Percentiles rank a stretch among this genome's conserved stretches.
phyloP scores from a whole-genome alignment of 2,888 invertebrate species.

The Thereva nobilitata region DNA sequence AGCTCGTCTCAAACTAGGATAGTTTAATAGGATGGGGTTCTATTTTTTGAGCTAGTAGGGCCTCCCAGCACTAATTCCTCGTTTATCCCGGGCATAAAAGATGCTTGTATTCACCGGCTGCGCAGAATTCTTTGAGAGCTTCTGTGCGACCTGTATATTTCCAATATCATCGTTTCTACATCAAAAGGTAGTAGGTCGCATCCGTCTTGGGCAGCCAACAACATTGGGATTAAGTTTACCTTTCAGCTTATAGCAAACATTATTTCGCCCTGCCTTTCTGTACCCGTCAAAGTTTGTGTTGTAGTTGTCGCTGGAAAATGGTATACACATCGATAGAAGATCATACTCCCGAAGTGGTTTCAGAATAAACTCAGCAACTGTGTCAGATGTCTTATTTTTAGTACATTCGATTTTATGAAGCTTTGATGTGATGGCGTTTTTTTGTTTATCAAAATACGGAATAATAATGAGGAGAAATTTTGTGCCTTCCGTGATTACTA shows the following conservation, averaged over 20 bases:
- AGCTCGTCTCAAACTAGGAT: too few species aligned
- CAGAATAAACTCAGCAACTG: not conserved
- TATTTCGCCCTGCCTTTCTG: slow-evolving; percentile 17
- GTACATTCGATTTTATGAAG: not conserved
- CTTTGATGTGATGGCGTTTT: not conserved
- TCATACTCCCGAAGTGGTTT: not conserved
- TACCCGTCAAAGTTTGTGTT: slow-evolving; percentile 38
- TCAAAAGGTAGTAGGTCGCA: slow-evolving; percentile 36
- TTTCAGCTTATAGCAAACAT: slow-evolving; percentile 34
- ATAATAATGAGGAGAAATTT: slow-evolving; percentile 8
- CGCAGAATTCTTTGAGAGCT: slow-evolving; percentile 22
- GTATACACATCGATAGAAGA: not conserved
- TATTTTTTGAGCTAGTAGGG: too few species aligned
- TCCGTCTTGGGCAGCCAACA: slow-evolving; percentile 38
- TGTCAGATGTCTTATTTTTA: slow-evolving; percentile 8
- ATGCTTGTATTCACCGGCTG: slow-evolving; percentile 29
- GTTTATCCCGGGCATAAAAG: too few species aligned
- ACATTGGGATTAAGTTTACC: slow-evolving; percentile 1
- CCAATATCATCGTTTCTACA: slow-evolving; percentile 24
- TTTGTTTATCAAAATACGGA: slow-evolving; percentile 15
- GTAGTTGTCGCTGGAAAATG: slow-evolving; percentile 29
- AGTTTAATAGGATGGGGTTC: too few species aligned
- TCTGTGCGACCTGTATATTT: slow-evolving; percentile 37
- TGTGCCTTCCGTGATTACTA: slow-evolving; percentile 17
- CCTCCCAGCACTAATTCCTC: too few species aligned